Conservation (phyloP, 2,797 vertebrate genomes). For the Poliocrania exsul region DNA sequence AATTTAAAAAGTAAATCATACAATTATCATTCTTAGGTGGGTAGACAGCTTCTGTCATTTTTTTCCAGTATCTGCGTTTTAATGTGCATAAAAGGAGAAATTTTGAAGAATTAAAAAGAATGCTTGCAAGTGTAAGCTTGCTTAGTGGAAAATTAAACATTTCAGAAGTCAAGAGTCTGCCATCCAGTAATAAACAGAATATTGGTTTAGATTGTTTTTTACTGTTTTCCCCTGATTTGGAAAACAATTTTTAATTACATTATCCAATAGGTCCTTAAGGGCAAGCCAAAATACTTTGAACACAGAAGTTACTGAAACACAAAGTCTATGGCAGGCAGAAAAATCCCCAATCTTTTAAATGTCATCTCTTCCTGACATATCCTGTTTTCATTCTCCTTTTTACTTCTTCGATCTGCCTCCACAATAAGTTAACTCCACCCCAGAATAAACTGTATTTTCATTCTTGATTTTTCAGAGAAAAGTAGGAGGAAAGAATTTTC, state of each 20-base stretch:
- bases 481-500: background rate
- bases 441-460: background rate
- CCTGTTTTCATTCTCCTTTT: background rate
- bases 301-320: background rate
- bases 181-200: background rate
- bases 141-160: background rate
- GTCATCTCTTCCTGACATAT: background rate
- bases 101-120: background rate
- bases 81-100: conserved; percentile 14
- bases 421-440: background rate
- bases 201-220: background rate
- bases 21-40: background rate
- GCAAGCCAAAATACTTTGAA: background rate
- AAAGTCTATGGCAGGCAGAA: background rate
- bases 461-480: background rate
- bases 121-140: background rate
- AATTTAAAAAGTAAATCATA: conserved; percentile 19
- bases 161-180: background rate
- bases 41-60: conserved; percentile 9
- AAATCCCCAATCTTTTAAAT: background rate
- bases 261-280: background rate
- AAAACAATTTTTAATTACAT: background rate
- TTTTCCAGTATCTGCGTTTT: conserved; percentile 21
- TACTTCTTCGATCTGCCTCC: background rate
- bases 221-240: background rate